Evolutionary conservation across 2,888 invertebrate genomes (phyloP), one percentile per base, ranked within the genome.

Genomic region (Tipula helvola): DNA sequence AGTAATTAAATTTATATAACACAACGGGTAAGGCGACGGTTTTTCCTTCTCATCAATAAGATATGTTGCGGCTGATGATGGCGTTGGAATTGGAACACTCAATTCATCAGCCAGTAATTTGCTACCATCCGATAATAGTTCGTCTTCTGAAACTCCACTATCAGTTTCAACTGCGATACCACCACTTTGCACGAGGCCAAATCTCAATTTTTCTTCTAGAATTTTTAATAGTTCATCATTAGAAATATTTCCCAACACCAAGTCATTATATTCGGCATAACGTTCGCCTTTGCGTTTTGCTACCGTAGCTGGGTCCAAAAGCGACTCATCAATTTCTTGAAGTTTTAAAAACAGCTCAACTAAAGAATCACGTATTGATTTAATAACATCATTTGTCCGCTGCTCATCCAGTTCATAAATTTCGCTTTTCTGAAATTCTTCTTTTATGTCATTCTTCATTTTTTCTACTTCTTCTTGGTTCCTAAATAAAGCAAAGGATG

Each of bases 381-480:
- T 90, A 0, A 91, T 88, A 1, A 91, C 89, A 0, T 89, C 89
- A 87, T 89, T 88, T 0, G 91, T 90, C 28, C 90, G 90, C 36
- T 89, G 90, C 5, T 90, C 90, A n/a, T 90, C 90, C 86, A 90
- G 89, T 7, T 91, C 89, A 85, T 91, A 92, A 84, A 90, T 90
- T 84, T 90, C 89, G 39, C 92, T 91, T 8, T 92, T 92, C 36
- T 89, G 88, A n/a, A 90, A 90, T 87, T 94, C 93, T 83, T 92
- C 90, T 36, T 91, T 90, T 87, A 96, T 95, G 88, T 93, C 92
- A 2, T 90, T 91, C 90, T 95, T 95, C 0, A 95, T 89, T 44
- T 93, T 92, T 87, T 94, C 94, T 87, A 96, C 93, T 89, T 95
- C 94, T 88, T 95, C 95, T 89, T 95, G 94, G 88, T 95, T 95